phyloP scores from a whole-genome alignment of 2,797 vertebrate species.

The Sebastes dallii region DNA sequence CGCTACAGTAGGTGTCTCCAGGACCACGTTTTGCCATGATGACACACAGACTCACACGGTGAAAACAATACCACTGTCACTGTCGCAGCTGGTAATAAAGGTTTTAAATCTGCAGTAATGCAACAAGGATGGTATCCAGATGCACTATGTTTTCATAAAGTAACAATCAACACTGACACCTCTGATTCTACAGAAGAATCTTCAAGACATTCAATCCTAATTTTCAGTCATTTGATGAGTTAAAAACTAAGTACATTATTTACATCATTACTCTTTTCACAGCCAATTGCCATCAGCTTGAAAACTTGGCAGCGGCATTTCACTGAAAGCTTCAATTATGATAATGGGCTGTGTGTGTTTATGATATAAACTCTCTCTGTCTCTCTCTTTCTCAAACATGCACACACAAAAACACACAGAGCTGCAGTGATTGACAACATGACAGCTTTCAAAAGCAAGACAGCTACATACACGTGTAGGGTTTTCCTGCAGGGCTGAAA shows the following conservation, averaged over 20 bases:
- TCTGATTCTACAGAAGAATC: background rate
- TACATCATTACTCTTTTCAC: slow-evolving; percentile 30
- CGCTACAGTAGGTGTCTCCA: background rate
- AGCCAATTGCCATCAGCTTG: slow-evolving; percentile 35
- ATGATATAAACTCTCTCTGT: slow-evolving; percentile 15
- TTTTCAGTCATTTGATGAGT: slow-evolving; percentile 14
- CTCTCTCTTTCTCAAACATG: background rate
- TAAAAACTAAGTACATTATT: slow-evolving; percentile 26
- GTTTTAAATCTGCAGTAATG: background rate
- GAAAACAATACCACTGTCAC: background rate
- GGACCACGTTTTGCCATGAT: background rate
- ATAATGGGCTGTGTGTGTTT: slow-evolving; percentile 32
- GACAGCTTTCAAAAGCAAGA: slow-evolving; percentile 34
- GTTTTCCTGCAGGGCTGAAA: slow-evolving; percentile 44
- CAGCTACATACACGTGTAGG: background rate
- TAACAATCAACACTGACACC: background rate
- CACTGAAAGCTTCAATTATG: slow-evolving; percentile 52
- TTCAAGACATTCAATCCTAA: background rate
- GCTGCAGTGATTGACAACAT: slow-evolving; percentile 27
- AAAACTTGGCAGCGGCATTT: slow-evolving; percentile 33
- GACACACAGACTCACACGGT: background rate
- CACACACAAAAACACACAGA: background rate
- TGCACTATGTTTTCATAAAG: background rate
- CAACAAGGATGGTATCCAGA: background rate
- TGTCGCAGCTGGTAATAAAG: background rate